Evolutionary conservation across 2,888 invertebrate species (phyloP).

Genomic region (Tinea pellionella): DNA sequence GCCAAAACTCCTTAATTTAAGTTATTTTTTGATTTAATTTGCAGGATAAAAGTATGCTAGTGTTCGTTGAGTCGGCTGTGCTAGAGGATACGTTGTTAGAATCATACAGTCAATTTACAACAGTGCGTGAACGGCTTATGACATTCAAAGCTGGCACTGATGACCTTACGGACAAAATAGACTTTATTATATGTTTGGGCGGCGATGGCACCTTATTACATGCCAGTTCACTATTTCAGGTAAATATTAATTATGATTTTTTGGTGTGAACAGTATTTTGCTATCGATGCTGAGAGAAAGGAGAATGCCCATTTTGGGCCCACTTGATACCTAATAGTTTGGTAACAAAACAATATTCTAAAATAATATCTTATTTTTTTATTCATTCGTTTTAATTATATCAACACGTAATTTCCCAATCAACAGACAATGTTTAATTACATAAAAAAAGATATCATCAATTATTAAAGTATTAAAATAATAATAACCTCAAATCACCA

Average conservation of each 20-base stretch:
- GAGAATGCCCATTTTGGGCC: no score
- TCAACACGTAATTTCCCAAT: no score
- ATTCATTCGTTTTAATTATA: no score
- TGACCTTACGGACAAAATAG: conserved; percentile 95
- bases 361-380: no score
- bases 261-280: neutral
- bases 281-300: no score
- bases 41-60: conserved; percentile 95
- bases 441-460: no score
- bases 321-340: no score
- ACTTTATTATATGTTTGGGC: conserved; percentile 95
- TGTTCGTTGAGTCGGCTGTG: conserved; percentile 92
- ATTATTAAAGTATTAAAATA: no score
- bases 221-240: conserved; percentile 90
- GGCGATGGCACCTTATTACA: conserved; percentile 97
- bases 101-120: conserved; percentile 79
- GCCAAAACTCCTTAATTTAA: no score
- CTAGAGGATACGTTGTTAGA: conserved; percentile 84
- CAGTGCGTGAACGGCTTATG: conserved; percentile 85
- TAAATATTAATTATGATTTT: conserved; percentile 18
- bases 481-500: no score
- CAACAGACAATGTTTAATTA: no score
- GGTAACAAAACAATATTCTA: no score
- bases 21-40: neutral
- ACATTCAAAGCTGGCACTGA: conserved; percentile 91